phyloP scores from a whole-genome alignment of 2,797 vertebrate species.

The Danio aesculapii region DNA sequence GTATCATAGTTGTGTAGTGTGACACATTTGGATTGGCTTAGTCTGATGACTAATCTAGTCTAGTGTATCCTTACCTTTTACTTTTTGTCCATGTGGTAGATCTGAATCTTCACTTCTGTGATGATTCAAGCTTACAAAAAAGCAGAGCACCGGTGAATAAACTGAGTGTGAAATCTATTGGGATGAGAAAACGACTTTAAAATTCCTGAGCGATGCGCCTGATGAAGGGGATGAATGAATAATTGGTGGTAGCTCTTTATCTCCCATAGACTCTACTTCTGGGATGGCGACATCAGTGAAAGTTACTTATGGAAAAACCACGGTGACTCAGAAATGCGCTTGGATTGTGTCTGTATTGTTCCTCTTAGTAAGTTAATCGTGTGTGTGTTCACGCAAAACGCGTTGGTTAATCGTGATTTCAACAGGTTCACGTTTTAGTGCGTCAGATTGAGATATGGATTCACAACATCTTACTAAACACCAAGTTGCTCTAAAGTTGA shows the following conservation, averaged over 20 bases:
- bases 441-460: not conserved
- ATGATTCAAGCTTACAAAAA: not conserved
- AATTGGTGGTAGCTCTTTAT: not conserved
- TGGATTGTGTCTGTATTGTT: slow-evolving; percentile 26
- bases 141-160: not conserved
- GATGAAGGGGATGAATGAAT: not conserved
- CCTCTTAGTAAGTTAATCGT: not conserved
- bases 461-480: not conserved
- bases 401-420: not conserved
- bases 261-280: not conserved
- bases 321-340: slow-evolving; percentile 15
- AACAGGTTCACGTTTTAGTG: not conserved
- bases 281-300: slow-evolving; percentile 34
- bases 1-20: no score
- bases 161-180: not conserved
- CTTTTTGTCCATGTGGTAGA: not conserved
- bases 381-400: not conserved
- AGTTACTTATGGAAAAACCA: slow-evolving; percentile 24
- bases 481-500: not conserved
- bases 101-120: not conserved
- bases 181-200: not conserved
- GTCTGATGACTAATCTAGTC: not conserved
- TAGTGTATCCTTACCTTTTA: not conserved
- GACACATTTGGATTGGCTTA: not conserved
- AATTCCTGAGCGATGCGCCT: not conserved